Conservation (phyloP, 53 echinoderm and acorn worm genomes). For the Echinarachnius parma region DNA sequence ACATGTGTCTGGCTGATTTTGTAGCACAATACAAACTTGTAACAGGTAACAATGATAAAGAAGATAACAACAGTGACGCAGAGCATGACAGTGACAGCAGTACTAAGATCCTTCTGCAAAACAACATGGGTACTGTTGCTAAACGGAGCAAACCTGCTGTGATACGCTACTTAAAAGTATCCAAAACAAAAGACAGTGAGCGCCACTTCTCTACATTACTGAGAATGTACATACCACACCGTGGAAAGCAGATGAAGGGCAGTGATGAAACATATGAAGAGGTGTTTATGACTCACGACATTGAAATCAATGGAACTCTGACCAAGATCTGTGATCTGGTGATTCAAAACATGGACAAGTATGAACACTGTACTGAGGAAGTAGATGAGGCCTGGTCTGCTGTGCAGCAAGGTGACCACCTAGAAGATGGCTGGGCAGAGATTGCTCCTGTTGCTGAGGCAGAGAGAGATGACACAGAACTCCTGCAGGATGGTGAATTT, state of each 20-base stretch:
- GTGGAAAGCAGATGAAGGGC: neutral
- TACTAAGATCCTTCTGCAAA: neutral
- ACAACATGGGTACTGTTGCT: conserved; percentile 2
- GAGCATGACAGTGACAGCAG: conserved; percentile 10
- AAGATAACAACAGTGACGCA: neutral
- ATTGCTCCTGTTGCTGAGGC: conserved; percentile 33
- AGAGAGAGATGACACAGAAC: conserved; percentile 22
- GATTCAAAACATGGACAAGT: conserved; percentile 22
- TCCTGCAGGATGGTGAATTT: neutral
- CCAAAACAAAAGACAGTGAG: conserved; percentile 16
- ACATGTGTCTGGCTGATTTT: conserved; percentile 20
- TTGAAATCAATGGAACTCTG: conserved; percentile 12
- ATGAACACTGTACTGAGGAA: conserved; percentile 22
- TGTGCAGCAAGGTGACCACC: neutral
- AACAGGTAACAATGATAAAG: neutral
- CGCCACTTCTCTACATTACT: conserved; percentile 13
- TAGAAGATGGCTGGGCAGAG: conserved; percentile 46
- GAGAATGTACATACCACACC: conserved; percentile 34
- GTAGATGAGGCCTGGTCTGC: conserved; percentile 38
- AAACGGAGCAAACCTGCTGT: conserved; percentile 5
- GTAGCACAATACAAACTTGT: conserved; percentile 10
- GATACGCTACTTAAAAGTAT: conserved; percentile 11
- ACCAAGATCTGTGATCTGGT: conserved; percentile 26
- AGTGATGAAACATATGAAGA: conserved; percentile 10
- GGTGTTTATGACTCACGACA: conserved; percentile 16